Evolutionary conservation across 2,888 invertebrate genomes (phyloP).

Genomic region (Globia sparganii): DNA sequence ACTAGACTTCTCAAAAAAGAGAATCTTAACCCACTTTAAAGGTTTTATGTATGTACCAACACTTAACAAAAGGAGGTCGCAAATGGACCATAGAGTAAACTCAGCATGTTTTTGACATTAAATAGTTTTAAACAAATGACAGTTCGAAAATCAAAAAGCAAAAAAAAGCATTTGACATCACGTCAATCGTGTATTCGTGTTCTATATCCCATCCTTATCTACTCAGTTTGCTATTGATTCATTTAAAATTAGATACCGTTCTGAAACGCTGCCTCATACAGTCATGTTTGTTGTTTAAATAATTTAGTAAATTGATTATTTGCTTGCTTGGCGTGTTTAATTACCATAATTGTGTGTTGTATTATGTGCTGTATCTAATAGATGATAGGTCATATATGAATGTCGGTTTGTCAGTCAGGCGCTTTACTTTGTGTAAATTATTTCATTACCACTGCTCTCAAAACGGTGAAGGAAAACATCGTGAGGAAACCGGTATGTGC

Average conservation of each 20-base stretch:
- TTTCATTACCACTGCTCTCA: too few species aligned
- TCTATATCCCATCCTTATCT: not conserved
- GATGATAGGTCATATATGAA: not conserved
- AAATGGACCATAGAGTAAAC: not conserved
- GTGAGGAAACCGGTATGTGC: too few species aligned
- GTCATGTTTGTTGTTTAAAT: constrained; percentile 48
- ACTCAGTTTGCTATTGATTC: constrained; percentile 33
- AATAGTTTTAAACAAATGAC: constrained; percentile 3
- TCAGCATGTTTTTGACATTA: not conserved
- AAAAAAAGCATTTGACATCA: constrained; percentile 4
- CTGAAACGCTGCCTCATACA: constrained; percentile 7
- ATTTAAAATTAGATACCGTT: constrained; percentile 43
- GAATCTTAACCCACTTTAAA: not conserved
- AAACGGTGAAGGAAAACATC: too few species aligned
- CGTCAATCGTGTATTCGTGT: not conserved
- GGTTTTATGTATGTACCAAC: not conserved
- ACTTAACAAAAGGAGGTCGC: not conserved
- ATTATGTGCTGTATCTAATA: not conserved
- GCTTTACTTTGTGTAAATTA: too few species aligned
- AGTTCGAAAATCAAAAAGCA: constrained; percentile 11
- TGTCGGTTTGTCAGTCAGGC: not conserved
- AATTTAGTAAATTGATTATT: constrained; percentile 56
- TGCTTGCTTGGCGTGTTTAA: constrained; percentile 32
- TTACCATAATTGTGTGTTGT: constrained; percentile 55
- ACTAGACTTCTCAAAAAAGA: not conserved